These are phyloP conservation scores for Cryptoleucopteryx plumbea DNA, from an alignment of 2,113 vertebrate genomes.

Conservation along the genomic window DNA sequence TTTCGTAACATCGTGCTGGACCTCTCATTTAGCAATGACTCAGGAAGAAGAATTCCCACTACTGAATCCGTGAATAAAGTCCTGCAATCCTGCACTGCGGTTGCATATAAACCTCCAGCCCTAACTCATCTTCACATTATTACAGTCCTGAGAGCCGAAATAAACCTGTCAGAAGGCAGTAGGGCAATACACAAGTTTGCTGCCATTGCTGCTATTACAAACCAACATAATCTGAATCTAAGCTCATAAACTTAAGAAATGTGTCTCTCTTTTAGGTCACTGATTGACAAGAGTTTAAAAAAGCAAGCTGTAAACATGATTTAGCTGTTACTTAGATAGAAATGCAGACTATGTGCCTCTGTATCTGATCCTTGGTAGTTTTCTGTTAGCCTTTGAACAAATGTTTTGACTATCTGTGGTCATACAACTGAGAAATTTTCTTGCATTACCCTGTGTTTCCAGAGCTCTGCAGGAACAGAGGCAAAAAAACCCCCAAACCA, in stretches of 20 bases:
- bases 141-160: background rate
- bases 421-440: constrained; percentile 67
- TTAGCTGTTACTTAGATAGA: background rate
- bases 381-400: constrained; percentile 75
- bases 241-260: background rate
- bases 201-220: background rate
- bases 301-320: constrained; percentile 5
- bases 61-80: background rate
- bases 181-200: background rate
- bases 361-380: constrained; percentile 58
- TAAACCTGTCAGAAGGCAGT: constrained; percentile 26
- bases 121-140: constrained; percentile 3
- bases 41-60: background rate
- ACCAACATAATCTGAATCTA: background rate
- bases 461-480: constrained; percentile 63
- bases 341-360: constrained; percentile 57
- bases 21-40: background rate
- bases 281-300: constrained; percentile 13
- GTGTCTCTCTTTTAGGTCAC: background rate
- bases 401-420: constrained; percentile 71
- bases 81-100: background rate
- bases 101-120: background rate
- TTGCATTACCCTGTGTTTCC: constrained; percentile 71
- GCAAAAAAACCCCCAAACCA: background rate
- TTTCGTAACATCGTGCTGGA: background rate